A percentile compares a stretch with the other conserved stretches of the same genome.
These are phyloP conservation scores for Amaurobius ferox DNA, from an alignment of 2,888 invertebrate genomes.

Conservation along the genomic window DNA sequence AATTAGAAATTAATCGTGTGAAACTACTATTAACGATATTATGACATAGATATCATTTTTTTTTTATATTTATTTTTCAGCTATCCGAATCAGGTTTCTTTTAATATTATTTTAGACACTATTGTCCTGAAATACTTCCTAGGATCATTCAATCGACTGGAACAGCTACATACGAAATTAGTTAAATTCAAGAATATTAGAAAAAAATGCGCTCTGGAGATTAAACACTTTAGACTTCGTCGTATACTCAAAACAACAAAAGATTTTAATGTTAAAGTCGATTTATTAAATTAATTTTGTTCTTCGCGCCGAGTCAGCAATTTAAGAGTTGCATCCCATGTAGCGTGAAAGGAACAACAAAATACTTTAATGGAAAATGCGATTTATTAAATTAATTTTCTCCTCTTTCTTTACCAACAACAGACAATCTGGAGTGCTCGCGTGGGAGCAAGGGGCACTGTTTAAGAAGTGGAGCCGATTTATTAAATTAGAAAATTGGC, in stretches of 20 bases:
- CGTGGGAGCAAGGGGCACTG: background rate
- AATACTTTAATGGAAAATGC: constrained; percentile 24
- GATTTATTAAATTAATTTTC: constrained; percentile 29
- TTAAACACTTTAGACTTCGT: constrained; percentile 10
- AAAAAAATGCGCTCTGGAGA: background rate
- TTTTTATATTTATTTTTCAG: too few relatives aligned
- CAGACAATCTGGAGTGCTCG: background rate
- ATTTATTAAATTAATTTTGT: constrained; percentile 26
- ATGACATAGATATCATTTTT: too few relatives aligned
- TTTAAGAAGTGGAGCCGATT: constrained; percentile 17
- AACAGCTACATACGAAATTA: background rate
- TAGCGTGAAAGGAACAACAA: constrained; percentile 19
- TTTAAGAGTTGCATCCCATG: constrained; percentile 17
- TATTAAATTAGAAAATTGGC: constrained; percentile 31
- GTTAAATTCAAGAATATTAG: background rate
- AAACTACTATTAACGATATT: too few relatives aligned
- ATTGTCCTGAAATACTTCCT: too few relatives aligned
- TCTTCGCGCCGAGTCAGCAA: background rate
- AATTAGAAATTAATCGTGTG: too few relatives aligned
- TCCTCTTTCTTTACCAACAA: background rate
- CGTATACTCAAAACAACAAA: constrained; percentile 18
- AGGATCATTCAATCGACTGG: too few relatives aligned
- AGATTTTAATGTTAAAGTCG: constrained; percentile 20
- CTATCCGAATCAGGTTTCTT: too few relatives aligned
- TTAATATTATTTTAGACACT: too few relatives aligned